Evolutionary conservation across 2,113 vertebrate genomes (phyloP), one percentile per base, ranked within the genome.

Genomic region (Lontra canadensis): DNA sequence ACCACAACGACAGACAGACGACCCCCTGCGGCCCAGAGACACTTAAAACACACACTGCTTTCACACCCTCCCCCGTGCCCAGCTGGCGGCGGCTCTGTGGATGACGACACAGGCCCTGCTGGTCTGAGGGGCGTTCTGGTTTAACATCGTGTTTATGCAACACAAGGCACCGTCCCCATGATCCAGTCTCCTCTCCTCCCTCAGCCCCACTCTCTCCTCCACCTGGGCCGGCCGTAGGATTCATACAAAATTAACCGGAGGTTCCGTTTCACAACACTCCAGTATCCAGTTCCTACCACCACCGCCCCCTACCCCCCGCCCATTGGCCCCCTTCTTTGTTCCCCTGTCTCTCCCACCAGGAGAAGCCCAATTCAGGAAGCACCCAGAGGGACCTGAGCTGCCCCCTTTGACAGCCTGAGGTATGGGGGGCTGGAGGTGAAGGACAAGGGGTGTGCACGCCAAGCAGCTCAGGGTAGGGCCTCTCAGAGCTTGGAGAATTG

Each of bases 171-270:
- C 6, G 1, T 7, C 84, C 59, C 59, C 67, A 2, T 0, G 3
- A 10, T 31, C 52, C 82, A 55, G 44, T 23, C 47, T 34, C 49
- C 31, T 29, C 25, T 8, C 21, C 31, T 4, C 13, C 31, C 44
- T 3, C 57, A 52, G 63, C 34, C 52, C 65, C 36, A 65, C 74
- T 57, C 69, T 94, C 65, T 4, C 49, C 81, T 69, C 42, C 0
- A 25, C 83, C 36, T 1, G 23, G 87, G 90, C 47, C 42, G 71
- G 55, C 55, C 0, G 1, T 17, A 34, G 76, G 88, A 95, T 76
- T 97, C 97, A 96, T 94, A 81, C 93, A 97, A 97, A 97, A 93
- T 96, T 97, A 97, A 97, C 83, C 0, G 14, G 84, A 95, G 94
- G 94, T 59, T 98, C 89, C 17, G 25, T 97, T 97, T 97, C 97